phyloP scores from a whole-genome alignment of 2,113 vertebrate genomes.

The Notothenia coriiceps region DNA sequence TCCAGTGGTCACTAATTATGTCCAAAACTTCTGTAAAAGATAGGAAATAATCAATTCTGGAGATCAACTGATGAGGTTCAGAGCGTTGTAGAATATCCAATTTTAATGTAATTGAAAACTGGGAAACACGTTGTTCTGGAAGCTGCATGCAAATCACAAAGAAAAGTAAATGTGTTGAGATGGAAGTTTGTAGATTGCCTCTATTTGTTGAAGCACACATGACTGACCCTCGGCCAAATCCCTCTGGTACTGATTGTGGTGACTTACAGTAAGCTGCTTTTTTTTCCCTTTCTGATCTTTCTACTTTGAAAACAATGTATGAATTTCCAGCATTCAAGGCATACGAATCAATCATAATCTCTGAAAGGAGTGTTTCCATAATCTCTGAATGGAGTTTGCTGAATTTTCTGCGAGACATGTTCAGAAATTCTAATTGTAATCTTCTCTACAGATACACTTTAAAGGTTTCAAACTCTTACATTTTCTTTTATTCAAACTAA shows the following conservation, averaged over 20 bases:
- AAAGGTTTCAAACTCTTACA: neutral
- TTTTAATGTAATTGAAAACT: neutral
- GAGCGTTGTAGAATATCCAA: neutral
- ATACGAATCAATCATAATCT: constrained; percentile 35
- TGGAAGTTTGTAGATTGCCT: constrained; percentile 3
- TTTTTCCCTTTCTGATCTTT: constrained; percentile 8
- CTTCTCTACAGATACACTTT: neutral
- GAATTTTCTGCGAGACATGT: constrained; percentile 6
- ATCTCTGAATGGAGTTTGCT: constrained; percentile 15
- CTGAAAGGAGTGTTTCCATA: constrained; percentile 7
- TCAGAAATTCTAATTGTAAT: constrained; percentile 25
- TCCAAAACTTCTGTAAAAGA: no score
- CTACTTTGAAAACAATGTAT: constrained; percentile 14
- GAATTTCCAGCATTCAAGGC: constrained; percentile 19
- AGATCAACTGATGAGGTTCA: neutral
- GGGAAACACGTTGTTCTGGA: neutral
- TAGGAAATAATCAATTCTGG: no score
- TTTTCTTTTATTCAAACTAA: neutral
- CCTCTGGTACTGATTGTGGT: neutral
- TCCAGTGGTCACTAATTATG: neutral
- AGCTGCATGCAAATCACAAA: neutral
- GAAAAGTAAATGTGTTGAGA: neutral
- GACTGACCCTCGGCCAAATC: neutral
- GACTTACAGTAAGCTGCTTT: constrained; percentile 5
- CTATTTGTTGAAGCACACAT: neutral